Evolutionary conservation across 2,888 invertebrate genomes (phyloP).

Genomic region (Pycnomerus fuliginosus): DNA sequence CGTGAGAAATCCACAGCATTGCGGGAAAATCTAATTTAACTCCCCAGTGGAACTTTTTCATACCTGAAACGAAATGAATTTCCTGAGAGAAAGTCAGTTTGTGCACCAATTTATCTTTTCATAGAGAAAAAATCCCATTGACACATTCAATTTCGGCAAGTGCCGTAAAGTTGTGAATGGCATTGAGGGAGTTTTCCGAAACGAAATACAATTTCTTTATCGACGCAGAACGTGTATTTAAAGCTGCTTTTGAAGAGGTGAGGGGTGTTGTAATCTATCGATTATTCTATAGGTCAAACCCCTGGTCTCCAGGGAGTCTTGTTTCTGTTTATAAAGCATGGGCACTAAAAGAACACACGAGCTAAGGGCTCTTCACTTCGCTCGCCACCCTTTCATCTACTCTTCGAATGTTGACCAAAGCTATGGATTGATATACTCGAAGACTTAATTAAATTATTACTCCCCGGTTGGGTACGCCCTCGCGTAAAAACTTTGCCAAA

Average conservation of each 20-base stretch:
- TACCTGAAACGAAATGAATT: conserved; percentile 40
- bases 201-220: too few species aligned
- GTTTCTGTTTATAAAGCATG: conserved; percentile 45
- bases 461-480: too few species aligned
- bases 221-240: too few species aligned
- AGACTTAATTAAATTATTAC: conserved; percentile 34
- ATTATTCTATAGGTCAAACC: conserved; percentile 45
- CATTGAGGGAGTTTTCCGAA: too few species aligned
- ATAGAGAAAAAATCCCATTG: conserved; percentile 43
- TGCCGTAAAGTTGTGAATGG: conserved; percentile 25
- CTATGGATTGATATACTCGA: conserved; percentile 31
- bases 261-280: conserved; percentile 45
- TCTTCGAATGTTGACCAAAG: conserved; percentile 33
- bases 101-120: conserved; percentile 44
- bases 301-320: conserved; percentile 44
- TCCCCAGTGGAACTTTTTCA: conserved; percentile 33
- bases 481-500: neutral
- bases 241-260: too few species aligned
- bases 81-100: conserved; percentile 30
- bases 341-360: conserved; percentile 44
- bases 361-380: conserved; percentile 34
- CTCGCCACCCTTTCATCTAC: conserved; percentile 29
- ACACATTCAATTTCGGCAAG: conserved; percentile 47
- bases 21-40: conserved; percentile 41
- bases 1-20: conserved; percentile 28